phyloP scores from a whole-genome alignment of 2,888 invertebrate genomes.

The Dinocampus coccinellae region DNA sequence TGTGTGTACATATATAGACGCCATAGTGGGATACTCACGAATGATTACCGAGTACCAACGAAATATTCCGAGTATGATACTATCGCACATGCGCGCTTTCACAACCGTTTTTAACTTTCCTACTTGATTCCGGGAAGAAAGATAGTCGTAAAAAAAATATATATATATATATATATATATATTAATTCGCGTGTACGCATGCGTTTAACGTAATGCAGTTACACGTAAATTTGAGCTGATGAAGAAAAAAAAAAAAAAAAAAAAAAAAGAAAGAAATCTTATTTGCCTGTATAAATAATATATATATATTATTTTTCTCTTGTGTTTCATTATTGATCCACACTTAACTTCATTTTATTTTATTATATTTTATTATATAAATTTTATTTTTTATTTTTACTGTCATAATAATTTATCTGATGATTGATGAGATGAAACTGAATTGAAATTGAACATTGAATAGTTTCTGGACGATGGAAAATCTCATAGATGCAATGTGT shows the following conservation, averaged over 20 bases:
- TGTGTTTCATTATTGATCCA: no score
- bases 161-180: background rate
- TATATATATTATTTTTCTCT: no score
- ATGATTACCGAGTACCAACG: background rate
- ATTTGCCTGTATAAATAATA: no score
- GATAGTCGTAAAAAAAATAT: slow-evolving; percentile 32
- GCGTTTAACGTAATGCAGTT: slow-evolving; percentile 26
- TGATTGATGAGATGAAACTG: background rate
- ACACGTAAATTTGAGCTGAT: slow-evolving; percentile 5
- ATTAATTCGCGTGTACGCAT: slow-evolving; percentile 17
- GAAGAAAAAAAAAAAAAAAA: no score
- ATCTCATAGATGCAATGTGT: slow-evolving; percentile 20
- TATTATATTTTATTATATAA: background rate
- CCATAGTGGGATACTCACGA: background rate
- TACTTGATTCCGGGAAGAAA: slow-evolving; percentile 35
- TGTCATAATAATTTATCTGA: background rate
- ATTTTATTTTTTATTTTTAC: no score
- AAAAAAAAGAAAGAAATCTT: no score
- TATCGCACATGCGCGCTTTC: background rate
- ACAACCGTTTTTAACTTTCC: background rate
- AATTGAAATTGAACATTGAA: background rate
- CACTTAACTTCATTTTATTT: no score
- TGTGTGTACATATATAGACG: background rate
- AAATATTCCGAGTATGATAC: background rate
- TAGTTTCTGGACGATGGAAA: background rate